Percentiles rank a stretch among this genome's conserved stretches.
Evolutionary conservation across 2,113 vertebrate species (phyloP).

Genomic region (Serilophus lunatus): DNA sequence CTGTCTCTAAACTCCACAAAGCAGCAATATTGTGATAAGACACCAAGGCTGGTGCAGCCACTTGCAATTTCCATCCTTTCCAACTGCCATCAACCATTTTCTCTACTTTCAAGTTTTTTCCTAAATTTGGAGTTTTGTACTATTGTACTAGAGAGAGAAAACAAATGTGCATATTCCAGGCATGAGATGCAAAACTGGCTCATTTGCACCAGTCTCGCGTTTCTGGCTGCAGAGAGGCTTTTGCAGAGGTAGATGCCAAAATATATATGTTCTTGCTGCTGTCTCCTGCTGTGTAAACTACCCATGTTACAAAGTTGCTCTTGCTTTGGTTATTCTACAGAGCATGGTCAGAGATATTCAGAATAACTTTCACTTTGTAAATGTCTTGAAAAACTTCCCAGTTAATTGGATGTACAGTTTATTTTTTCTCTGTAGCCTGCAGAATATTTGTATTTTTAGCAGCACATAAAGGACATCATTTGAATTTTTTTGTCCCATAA

Average conservation of each 20-base stretch:
- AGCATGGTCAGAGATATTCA: neutral
- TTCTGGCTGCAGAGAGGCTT: neutral
- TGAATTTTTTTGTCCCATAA: neutral
- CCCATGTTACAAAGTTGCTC: neutral
- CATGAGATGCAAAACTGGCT: neutral
- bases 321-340: neutral
- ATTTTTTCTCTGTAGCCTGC: neutral
- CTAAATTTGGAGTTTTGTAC: neutral
- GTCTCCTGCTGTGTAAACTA: neutral
- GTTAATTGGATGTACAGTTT: neutral
- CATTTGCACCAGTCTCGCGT: neutral
- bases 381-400: neutral
- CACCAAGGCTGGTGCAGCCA: fast-evolving
- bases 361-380: neutral
- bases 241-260: neutral
- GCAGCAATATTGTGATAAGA: neutral
- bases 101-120: neutral
- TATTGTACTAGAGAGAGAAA: neutral
- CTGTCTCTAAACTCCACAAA: fast-evolving
- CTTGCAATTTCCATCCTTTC: neutral
- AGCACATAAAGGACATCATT: neutral
- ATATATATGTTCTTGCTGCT: neutral
- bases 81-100: neutral
- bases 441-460: neutral
- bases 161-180: neutral